Evolutionary conservation across 1,140 invertebrate species (phyloP).

Genomic region (Lanistes nyassanus): DNA sequence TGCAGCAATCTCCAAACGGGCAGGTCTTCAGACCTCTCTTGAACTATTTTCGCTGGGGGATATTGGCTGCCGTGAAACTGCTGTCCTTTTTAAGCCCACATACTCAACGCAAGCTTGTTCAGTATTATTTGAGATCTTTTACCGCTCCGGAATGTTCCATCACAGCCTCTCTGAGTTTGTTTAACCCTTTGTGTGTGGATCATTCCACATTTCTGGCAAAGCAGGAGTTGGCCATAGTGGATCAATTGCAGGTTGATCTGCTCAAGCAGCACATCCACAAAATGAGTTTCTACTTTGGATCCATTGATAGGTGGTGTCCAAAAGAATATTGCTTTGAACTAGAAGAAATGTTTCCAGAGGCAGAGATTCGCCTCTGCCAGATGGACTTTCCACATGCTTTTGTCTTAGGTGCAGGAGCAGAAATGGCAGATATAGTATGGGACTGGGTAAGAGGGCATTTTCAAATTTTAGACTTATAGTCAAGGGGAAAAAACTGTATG

Average conservation of each 20-base stretch:
- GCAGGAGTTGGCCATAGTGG: constrained; percentile 66
- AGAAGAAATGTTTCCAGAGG: constrained; percentile 71
- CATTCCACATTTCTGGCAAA: constrained; percentile 69
- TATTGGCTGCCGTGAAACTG: constrained; percentile 72
- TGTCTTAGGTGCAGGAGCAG: constrained; percentile 73
- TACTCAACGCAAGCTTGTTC: constrained; percentile 45
- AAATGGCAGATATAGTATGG: constrained; percentile 71
- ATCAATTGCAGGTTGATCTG: constrained; percentile 60
- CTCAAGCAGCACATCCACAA: constrained; percentile 65
- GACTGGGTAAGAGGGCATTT: constrained; percentile 49
- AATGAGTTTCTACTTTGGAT: constrained; percentile 81
- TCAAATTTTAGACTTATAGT: too few species aligned
- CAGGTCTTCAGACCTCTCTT: constrained; percentile 67
- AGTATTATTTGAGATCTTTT: constrained; percentile 52
- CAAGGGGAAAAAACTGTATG: too few species aligned
- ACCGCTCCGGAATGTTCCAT: constrained; percentile 57
- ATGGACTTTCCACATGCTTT: constrained; percentile 79
- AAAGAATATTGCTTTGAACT: constrained; percentile 75
- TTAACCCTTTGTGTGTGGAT: constrained; percentile 60
- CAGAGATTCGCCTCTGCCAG: constrained; percentile 75
- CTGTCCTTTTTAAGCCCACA: constrained; percentile 72
- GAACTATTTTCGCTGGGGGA: constrained; percentile 69
- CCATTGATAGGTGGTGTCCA: constrained; percentile 81
- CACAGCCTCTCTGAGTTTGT: constrained; percentile 57
- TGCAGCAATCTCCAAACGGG: constrained; percentile 79